These are phyloP conservation scores for Trilocha varians DNA, from an alignment of 2,888 invertebrate species.

Conservation along the genomic window DNA sequence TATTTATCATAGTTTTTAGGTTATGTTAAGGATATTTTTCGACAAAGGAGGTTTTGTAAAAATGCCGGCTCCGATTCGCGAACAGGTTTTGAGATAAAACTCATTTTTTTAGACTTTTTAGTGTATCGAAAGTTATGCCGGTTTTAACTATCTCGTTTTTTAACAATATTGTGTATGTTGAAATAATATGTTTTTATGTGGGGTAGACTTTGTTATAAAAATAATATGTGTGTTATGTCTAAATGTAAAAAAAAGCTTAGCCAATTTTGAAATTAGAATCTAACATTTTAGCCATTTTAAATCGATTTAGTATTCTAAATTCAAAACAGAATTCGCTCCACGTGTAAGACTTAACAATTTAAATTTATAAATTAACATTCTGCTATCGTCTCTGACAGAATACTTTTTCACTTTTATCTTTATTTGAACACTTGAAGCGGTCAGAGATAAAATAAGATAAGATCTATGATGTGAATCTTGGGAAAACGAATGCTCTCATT, in stretches of 20 bases:
- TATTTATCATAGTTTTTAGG: not conserved
- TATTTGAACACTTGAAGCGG: slow-evolving; percentile 3
- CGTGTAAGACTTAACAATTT: too few species aligned
- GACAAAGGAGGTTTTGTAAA: slow-evolving; percentile 1
- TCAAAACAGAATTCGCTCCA: too few species aligned
- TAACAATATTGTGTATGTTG: too few species aligned
- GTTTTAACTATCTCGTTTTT: slow-evolving; percentile 1
- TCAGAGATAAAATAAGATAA: not conserved
- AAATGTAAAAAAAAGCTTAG: too few species aligned
- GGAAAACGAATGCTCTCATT: not conserved
- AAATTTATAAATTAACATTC: too few species aligned
- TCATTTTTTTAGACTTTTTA: not conserved
- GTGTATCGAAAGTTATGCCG: not conserved
- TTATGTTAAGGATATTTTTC: not conserved
- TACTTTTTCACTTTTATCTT: not conserved
- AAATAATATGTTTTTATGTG: too few species aligned
- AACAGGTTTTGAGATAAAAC: not conserved
- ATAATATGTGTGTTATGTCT: too few species aligned
- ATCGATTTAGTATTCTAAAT: too few species aligned
- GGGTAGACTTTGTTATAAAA: too few species aligned
- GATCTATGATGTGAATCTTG: not conserved
- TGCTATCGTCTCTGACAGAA: not conserved
- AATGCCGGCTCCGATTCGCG: not conserved
- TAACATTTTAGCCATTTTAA: too few species aligned
- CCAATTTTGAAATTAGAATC: too few species aligned